phyloP scores from a whole-genome alignment of 2,797 vertebrate species.

The Crocodylus rhombifer region DNA sequence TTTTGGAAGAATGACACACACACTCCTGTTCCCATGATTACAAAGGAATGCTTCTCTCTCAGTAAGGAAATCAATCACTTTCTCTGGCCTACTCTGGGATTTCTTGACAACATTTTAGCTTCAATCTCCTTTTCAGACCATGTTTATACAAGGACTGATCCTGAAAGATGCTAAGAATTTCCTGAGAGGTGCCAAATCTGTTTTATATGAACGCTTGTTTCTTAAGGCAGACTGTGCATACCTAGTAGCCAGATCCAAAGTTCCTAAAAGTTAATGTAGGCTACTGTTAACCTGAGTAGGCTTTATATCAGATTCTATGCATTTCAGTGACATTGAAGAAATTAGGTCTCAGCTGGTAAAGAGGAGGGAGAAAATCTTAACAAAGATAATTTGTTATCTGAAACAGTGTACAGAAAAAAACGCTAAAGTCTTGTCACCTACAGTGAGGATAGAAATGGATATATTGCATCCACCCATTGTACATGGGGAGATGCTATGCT shows the following conservation, averaged over 20 bases:
- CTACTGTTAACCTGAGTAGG: constrained; percentile 18
- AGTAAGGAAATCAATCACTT: not conserved
- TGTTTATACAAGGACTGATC: not conserved
- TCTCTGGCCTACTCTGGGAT: not conserved
- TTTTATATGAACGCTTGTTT: fast-evolving
- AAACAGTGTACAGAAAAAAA: not conserved
- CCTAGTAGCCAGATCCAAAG: constrained; percentile 7
- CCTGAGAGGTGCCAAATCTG: not conserved
- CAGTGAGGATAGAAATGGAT: not conserved
- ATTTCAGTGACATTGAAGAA: not conserved
- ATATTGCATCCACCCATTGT: not conserved
- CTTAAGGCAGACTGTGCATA: not conserved
- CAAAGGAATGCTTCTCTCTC: not conserved
- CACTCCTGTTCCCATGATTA: not conserved
- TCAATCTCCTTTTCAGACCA: not conserved
- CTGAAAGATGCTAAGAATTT: not conserved
- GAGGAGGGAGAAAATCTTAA: constrained; percentile 11
- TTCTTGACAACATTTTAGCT: not conserved
- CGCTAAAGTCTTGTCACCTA: not conserved
- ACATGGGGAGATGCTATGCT: not conserved
- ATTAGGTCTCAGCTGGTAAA: not conserved
- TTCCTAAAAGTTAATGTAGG: not conserved
- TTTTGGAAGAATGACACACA: not conserved
- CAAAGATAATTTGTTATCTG: not conserved
- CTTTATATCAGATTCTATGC: constrained; percentile 31